Conservation (phyloP, 2,113 vertebrate genomes). For the Vanacampus margaritifer region DNA sequence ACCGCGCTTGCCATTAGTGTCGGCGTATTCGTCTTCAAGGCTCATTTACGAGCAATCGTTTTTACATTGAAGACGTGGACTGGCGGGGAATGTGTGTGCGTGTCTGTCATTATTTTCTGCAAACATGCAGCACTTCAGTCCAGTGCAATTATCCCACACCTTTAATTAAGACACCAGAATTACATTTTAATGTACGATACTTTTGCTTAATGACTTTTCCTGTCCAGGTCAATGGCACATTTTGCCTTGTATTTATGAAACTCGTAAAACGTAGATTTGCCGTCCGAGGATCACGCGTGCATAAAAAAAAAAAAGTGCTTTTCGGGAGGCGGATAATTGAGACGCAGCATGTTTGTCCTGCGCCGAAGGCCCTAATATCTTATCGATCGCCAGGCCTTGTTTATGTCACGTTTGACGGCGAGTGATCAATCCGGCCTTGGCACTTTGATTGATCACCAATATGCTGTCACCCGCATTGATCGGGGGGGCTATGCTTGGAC, state of each 20-base stretch:
- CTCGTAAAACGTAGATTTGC: constrained; percentile 31
- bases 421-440: constrained; percentile 68
- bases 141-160: constrained; percentile 51
- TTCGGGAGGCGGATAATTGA: constrained; percentile 64
- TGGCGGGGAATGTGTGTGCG: constrained; percentile 38
- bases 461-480: constrained; percentile 64
- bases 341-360: constrained; percentile 63
- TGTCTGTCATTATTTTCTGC: constrained; percentile 58
- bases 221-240: constrained; percentile 24
- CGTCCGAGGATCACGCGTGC: constrained; percentile 47
- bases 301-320: not conserved
- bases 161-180: constrained; percentile 56
- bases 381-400: constrained; percentile 62
- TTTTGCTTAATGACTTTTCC: not conserved
- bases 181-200: constrained; percentile 39
- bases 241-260: not conserved
- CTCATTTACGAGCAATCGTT: constrained; percentile 22
- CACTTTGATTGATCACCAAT: constrained; percentile 75
- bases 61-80: not conserved
- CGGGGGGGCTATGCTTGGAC: constrained; percentile 57
- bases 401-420: constrained; percentile 74
- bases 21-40: constrained; percentile 40
- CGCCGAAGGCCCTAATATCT: constrained; percentile 47
- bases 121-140: constrained; percentile 42
- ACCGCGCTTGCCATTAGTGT: constrained; percentile 38